Evolutionary conservation across 2,888 invertebrate genomes (phyloP).

Genomic region (Myopa tessellatipennis): DNA sequence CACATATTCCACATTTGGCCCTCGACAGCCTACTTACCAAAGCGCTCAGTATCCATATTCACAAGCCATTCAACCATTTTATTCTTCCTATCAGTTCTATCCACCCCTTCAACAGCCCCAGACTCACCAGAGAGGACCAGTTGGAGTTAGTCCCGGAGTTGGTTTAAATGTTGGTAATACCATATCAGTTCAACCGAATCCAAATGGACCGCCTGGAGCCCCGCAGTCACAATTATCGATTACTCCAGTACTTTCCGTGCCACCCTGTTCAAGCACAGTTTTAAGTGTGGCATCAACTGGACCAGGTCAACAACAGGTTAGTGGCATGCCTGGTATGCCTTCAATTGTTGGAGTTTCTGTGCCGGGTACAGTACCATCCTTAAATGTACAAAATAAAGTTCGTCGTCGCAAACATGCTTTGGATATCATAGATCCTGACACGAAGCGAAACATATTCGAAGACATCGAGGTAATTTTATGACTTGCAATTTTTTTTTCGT

Average conservation of each 20-base stretch:
- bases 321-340: conserved; percentile 52
- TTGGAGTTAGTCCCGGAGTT: conserved; percentile 55
- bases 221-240: conserved; percentile 56
- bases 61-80: conserved; percentile 51
- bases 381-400: conserved; percentile 54
- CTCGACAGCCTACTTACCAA: conserved; percentile 57
- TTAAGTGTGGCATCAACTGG: conserved; percentile 62
- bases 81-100: conserved; percentile 50
- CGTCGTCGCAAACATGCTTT: conserved; percentile 65
- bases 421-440: conserved; percentile 70
- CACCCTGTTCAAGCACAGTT: conserved; percentile 69
- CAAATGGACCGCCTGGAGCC: conserved; percentile 57
- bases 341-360: conserved; percentile 55
- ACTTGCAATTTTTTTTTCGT: conserved; percentile 21
- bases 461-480: conserved; percentile 56
- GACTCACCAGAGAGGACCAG: conserved; percentile 57
- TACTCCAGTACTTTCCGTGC: conserved; percentile 53
- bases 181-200: conserved; percentile 59
- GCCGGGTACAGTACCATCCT: conserved; percentile 50
- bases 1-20: conserved; percentile 56
- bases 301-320: conserved; percentile 48
- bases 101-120: conserved; percentile 53
- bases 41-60: conserved; percentile 59
- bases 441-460: conserved; percentile 66
- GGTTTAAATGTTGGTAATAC: conserved; percentile 52